phyloP scores from a whole-genome alignment of 2,113 vertebrate genomes.

The Varanus salvator region DNA sequence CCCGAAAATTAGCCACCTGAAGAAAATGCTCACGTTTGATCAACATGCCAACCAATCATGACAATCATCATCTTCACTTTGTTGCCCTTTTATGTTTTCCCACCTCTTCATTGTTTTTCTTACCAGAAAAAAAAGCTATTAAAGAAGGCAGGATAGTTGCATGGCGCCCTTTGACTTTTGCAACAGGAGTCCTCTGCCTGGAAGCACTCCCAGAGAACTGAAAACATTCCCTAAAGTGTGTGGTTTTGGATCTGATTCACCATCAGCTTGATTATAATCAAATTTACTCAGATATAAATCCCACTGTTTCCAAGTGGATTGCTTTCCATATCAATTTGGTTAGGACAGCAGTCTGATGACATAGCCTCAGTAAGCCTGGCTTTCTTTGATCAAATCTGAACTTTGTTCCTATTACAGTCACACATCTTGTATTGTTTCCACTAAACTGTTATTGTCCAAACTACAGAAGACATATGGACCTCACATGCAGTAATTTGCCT shows the following conservation, averaged over 20 bases:
- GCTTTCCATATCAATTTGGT: background rate
- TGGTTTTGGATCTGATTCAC: background rate
- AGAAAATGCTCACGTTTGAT: no score
- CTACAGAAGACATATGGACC: background rate
- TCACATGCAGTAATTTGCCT: background rate
- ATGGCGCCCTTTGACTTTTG: no score
- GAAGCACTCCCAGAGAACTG: no score
- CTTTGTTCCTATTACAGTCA: background rate
- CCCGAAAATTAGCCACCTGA: no score
- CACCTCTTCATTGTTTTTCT: no score
- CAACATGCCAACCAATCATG: no score
- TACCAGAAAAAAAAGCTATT: no score
- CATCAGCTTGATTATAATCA: background rate
- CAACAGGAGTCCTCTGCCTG: no score
- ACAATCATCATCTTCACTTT: no score
- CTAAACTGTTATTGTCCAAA: background rate
- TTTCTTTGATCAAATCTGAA: background rate
- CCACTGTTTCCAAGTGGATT: background rate
- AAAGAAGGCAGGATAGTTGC: no score
- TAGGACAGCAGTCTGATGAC: background rate
- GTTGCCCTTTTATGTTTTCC: no score
- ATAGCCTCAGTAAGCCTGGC: background rate
- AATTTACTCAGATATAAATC: background rate
- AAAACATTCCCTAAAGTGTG: background rate
- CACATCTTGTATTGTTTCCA: background rate